These are phyloP conservation scores for Passer montanus DNA, from an alignment of 2,113 vertebrate species.

Conservation along the genomic window DNA sequence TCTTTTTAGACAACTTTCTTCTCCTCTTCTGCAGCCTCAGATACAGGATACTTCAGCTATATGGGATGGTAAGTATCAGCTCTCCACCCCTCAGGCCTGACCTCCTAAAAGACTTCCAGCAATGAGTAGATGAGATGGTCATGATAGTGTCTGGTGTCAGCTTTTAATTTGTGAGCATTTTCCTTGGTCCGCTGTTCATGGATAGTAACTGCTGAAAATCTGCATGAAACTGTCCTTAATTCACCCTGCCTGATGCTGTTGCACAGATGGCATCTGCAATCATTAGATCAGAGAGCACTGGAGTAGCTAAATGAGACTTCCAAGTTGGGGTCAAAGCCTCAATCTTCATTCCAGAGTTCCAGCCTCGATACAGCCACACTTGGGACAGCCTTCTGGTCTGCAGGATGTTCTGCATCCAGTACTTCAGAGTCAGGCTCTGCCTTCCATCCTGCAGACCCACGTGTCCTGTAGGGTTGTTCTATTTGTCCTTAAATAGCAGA, in stretches of 20 bases:
- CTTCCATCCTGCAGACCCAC: not conserved
- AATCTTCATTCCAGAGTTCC: not conserved
- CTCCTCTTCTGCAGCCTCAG: not conserved
- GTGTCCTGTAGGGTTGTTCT: not conserved
- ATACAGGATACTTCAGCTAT: not conserved
- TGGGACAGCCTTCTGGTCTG: not conserved
- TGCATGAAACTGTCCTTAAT: constrained; percentile 29
- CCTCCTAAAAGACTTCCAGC: constrained; percentile 5
- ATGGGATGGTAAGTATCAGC: not conserved
- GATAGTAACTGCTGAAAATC: not conserved
- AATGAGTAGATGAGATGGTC: not conserved
- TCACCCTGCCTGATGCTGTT: not conserved
- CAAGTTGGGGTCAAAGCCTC: not conserved
- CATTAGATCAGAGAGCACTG: not conserved
- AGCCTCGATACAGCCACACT: not conserved
- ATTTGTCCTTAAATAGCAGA: not conserved
- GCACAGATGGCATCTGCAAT: constrained; percentile 24
- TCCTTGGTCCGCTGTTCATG: not conserved
- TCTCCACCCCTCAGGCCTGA: not conserved
- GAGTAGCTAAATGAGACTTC: not conserved
- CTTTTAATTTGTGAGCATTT: constrained; percentile 6
- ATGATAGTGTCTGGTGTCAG: constrained; percentile 5
- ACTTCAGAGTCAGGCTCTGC: not conserved
- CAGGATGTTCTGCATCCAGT: not conserved
- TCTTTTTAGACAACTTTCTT: constrained; percentile 9